A percentile compares a stretch with the other conserved stretches of the same genome.
Evolutionary conservation across 1,140 invertebrate species (phyloP).

Genomic region (honey bee (Apis mellifera)): Amel_HAv3.1 CM009945.2:8534501-8535000

Average conservation of each 20-base stretch:
- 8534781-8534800: neutral
- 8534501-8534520: conserved; percentile 5
- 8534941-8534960: conserved; percentile 21
- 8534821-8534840: conserved; percentile 32
- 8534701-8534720: conserved; percentile 8
- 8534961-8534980: neutral
- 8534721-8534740: conserved; percentile 1
- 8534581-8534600: neutral
- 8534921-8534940: conserved; percentile 9
- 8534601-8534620: neutral
- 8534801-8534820: conserved; percentile 12
- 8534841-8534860: conserved; percentile 28
- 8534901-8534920: no score
- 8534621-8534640: conserved; percentile 3
- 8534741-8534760: neutral
- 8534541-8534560: conserved; percentile 9
- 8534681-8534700: neutral
- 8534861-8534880: neutral
- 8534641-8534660: neutral
- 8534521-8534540: conserved; percentile 33
- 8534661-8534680: neutral
- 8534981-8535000: no score
- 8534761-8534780: neutral
- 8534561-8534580: neutral
- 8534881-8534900: neutral